A percentile compares a stretch with the other conserved stretches of the same genome.
Evolutionary conservation across 2,113 vertebrate species (phyloP).

Genomic region (Octodon degus): DNA sequence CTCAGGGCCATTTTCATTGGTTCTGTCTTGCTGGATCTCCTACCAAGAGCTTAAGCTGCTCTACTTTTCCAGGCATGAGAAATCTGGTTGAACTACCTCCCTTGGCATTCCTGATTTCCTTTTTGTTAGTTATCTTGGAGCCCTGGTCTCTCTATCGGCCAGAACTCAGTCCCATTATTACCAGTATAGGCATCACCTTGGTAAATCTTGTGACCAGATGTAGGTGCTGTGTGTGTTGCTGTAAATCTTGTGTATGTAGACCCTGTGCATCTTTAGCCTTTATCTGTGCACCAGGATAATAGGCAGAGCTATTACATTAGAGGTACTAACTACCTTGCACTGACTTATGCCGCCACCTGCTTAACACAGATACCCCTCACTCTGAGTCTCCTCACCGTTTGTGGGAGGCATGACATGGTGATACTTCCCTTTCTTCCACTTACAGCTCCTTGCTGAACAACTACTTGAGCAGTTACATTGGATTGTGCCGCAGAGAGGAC

Average conservation of each 20-base stretch:
- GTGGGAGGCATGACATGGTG: not conserved
- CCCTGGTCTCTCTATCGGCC: not conserved
- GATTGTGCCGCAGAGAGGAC: not conserved
- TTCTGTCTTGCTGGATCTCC: not conserved
- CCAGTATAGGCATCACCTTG: not conserved
- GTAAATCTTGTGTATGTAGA: not conserved
- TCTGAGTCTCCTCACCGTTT: not conserved
- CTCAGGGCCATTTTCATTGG: not conserved
- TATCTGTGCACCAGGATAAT: not conserved
- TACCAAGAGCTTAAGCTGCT: too few relatives aligned
- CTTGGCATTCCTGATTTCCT: not conserved
- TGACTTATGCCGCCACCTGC: not conserved
- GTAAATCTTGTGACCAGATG: not conserved
- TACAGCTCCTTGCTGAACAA: not conserved
- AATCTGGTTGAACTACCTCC: not conserved
- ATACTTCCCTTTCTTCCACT: not conserved
- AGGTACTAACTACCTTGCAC: not conserved
- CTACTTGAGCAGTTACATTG: not conserved
- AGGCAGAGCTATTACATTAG: not conserved
- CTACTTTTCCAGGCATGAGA: too few relatives aligned
- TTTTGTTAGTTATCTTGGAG: not conserved
- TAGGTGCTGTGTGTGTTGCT: not conserved
- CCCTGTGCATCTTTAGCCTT: not conserved
- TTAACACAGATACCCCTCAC: not conserved
- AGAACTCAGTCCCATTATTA: not conserved